Evolutionary conservation across 2,113 vertebrate genomes (phyloP).

Genomic region (Sylvietta virens): DNA sequence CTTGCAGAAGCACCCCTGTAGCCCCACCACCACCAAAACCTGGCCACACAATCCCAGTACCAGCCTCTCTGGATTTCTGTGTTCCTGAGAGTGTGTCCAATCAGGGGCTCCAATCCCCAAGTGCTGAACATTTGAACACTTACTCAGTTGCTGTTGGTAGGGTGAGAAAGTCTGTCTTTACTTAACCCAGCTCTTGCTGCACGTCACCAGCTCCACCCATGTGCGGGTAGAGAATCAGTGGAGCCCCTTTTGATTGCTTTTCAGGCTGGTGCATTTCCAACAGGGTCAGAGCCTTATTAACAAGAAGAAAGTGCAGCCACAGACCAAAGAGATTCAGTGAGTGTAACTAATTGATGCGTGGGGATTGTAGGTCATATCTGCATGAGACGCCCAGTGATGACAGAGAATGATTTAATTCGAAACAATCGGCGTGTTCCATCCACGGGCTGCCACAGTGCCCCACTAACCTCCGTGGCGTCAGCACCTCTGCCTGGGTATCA

Average conservation of each 20-base stretch:
- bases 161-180: not conserved
- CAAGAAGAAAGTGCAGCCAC: not conserved
- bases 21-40: not conserved
- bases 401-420: not conserved
- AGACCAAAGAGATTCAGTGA: not conserved
- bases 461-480: not conserved
- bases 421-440: not conserved
- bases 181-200: rapidly evolving
- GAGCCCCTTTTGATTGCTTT: not conserved
- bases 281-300: slow-evolving; percentile 14
- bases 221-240: not conserved
- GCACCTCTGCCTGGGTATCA: not conserved
- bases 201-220: rapidly evolving
- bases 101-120: not conserved
- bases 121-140: not conserved
- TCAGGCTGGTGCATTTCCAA: not conserved
- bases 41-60: not conserved
- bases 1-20: not conserved
- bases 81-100: not conserved
- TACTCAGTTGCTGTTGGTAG: not conserved
- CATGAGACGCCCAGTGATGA: not conserved
- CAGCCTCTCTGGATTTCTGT: not conserved
- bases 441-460: slow-evolving; percentile 28
- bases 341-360: not conserved
- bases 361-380: slow-evolving; percentile 11